Evolutionary conservation across 2,888 invertebrate genomes (phyloP), one percentile per base, ranked within the genome.

Genomic region (Cataglyphis rosenhaueri): DNA sequence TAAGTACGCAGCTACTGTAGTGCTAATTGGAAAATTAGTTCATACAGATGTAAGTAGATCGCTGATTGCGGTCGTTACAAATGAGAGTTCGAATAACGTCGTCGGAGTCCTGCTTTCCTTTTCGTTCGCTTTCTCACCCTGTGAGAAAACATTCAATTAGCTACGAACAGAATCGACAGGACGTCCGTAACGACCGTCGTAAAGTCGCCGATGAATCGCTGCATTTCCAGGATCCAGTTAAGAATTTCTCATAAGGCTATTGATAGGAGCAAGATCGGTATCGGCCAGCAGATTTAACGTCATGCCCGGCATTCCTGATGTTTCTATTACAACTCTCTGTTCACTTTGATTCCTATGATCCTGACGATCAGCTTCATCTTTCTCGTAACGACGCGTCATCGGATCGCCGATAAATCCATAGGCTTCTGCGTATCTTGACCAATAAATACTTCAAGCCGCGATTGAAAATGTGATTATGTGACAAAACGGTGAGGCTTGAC

Each of bases 81-180:
- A 81, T 75, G 78, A 78, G 41, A 74, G 38, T 61, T 64, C 74
- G 59, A 21, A 48, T 35, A 81, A 71, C 76, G 64, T 83, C 74
- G 55, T 25, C 76, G 29, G 15, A 61, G 21, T 65, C 66, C 57
- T 68, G 18, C 41, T 55, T 38, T 55, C 25, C 66, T 55, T 68
- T 55, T 29, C 81, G 44, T 32, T 41, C 48, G 59, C 82, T 82
- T 61, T 85, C 83, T 85, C 73, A 74, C 81, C 86, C 84, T 93
- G 92, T 94, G 93, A 93, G 93, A 93, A 93, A 93, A 93, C 88
- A 88, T 92, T 93, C 92, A 94, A 94, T 94, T 94, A 93, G 92
- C 88, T 71, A 70, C 81, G 84, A 76, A 85, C 86, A 89, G 89
- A 91, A 93, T 93, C 92, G 92, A 93, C 92, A 93, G 91, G 90